These are phyloP conservation scores for Acrocephalus scirpaceus DNA, from an alignment of 2,797 vertebrate genomes.

Conservation along the genomic window DNA sequence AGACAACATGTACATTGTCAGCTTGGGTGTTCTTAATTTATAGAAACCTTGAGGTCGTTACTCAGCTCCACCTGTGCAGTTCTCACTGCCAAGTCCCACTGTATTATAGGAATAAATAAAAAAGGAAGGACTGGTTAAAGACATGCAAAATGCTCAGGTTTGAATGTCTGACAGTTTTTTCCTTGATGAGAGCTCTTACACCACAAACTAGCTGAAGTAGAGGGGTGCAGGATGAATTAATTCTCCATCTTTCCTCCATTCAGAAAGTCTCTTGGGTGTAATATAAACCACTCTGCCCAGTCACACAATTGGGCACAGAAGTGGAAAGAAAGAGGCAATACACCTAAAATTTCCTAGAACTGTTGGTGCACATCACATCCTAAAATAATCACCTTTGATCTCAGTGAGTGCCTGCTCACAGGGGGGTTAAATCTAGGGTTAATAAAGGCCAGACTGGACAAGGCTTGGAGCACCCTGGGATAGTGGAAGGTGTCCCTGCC, in stretches of 20 bases:
- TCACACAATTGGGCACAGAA: background rate
- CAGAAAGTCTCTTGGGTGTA: background rate
- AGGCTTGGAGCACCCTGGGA: background rate
- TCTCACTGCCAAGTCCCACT: slow-evolving; percentile 49
- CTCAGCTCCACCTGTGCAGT: slow-evolving; percentile 8
- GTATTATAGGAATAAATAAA: slow-evolving; percentile 44
- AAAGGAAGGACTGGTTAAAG: slow-evolving; percentile 50
- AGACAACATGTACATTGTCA: slow-evolving; percentile 64
- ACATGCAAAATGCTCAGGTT: slow-evolving; percentile 27
- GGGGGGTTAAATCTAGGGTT: background rate
- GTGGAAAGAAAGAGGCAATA: background rate
- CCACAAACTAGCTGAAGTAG: background rate
- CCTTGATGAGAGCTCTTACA: slow-evolving; percentile 5
- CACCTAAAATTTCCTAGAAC: background rate
- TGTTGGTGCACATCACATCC: background rate
- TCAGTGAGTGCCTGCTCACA: background rate
- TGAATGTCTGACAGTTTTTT: slow-evolving; percentile 6
- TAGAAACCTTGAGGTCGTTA: slow-evolving; percentile 56
- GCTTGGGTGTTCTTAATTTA: slow-evolving; percentile 70
- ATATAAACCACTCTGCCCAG: background rate
- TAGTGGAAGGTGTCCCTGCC: background rate
- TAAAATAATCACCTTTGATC: background rate
- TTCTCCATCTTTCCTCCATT: background rate
- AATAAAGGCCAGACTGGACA: accelerated
- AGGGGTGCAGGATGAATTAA: background rate